These are phyloP conservation scores for Bombus waltoni DNA, from an alignment of 1,140 invertebrate genomes.

Conservation along the genomic window DNA sequence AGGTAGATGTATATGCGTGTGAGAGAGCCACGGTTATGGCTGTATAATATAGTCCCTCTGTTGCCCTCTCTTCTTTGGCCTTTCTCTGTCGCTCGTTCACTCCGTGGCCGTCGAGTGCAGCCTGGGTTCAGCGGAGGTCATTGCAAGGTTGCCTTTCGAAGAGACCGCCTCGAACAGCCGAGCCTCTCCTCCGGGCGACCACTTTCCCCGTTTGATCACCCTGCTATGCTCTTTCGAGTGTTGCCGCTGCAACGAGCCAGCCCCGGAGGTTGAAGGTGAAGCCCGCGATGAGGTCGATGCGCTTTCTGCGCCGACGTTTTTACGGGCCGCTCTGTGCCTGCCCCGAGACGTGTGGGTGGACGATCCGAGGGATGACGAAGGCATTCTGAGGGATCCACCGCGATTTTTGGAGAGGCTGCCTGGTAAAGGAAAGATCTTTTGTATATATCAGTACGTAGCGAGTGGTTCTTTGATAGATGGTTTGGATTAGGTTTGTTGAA, in stretches of 20 bases:
- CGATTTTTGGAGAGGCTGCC: neutral
- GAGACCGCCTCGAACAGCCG: slow-evolving; percentile 64
- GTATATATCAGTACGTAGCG: neutral
- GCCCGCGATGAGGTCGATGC: slow-evolving; percentile 43
- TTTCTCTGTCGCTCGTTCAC: slow-evolving; percentile 3
- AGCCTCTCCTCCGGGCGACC: slow-evolving; percentile 52
- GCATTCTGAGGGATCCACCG: neutral
- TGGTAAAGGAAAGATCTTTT: too few species aligned
- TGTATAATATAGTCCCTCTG: slow-evolving; percentile 48
- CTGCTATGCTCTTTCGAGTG: slow-evolving; percentile 56
- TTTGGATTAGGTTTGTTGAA: neutral
- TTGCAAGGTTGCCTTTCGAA: slow-evolving; percentile 80
- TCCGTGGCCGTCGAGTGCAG: slow-evolving; percentile 40
- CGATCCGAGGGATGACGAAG: neutral
- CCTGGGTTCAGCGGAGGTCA: slow-evolving; percentile 80
- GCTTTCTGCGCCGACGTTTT: slow-evolving; percentile 33
- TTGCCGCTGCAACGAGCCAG: slow-evolving; percentile 30
- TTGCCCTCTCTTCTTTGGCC: neutral
- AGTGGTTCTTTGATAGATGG: neutral
- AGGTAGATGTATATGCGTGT: too few species aligned
- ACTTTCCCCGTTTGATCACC: slow-evolving; percentile 65
- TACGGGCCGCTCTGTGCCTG: too few species aligned
- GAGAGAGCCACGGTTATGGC: slow-evolving; percentile 53
- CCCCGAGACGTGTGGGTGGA: slow-evolving; percentile 9
- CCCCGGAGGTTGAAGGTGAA: slow-evolving; percentile 38